These are phyloP conservation scores for Plectrocnemia conspersa DNA, from an alignment of 1,140 invertebrate species.

Conservation along the genomic window DNA sequence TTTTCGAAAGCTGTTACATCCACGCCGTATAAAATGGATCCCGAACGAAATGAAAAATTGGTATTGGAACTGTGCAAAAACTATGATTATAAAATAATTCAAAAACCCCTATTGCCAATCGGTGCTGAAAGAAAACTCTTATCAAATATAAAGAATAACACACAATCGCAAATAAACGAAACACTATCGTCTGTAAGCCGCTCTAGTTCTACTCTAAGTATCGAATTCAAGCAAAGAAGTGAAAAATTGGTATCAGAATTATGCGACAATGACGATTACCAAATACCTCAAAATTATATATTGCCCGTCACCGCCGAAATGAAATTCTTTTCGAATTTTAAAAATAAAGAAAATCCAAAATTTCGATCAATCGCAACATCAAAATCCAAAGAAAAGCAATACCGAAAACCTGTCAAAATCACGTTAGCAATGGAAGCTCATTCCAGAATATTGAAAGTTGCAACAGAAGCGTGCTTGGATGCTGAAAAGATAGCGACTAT, in stretches of 20 bases:
- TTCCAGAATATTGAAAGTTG: not conserved
- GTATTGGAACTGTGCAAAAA: not conserved
- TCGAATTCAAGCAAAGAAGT: not conserved
- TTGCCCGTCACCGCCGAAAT: too few relatives aligned
- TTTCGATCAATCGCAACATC: too few relatives aligned
- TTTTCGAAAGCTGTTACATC: slow-evolving; percentile 8
- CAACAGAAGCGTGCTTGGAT: not conserved
- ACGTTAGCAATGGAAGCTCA: too few relatives aligned
- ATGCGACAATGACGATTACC: slow-evolving; percentile 5
- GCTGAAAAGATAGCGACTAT: not conserved
- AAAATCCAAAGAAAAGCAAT: too few relatives aligned
- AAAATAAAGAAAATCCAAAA: too few relatives aligned
- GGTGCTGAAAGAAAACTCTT: slow-evolving; percentile 8
- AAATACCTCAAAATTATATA: too few relatives aligned
- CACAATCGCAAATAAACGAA: not conserved
- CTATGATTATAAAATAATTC: not conserved
- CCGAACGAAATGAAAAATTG: not conserved
- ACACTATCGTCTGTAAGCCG: not conserved
- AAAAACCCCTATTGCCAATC: not conserved
- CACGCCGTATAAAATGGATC: not conserved
- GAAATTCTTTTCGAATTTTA: too few relatives aligned
- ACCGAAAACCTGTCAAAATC: too few relatives aligned
- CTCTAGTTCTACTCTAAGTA: not conserved
- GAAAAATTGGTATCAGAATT: slow-evolving; percentile 11
- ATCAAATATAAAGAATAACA: not conserved